Evolutionary conservation across 2,113 vertebrate genomes (phyloP), one percentile per base, ranked within the genome.

Genomic region (Apteryx mantelli): DNA sequence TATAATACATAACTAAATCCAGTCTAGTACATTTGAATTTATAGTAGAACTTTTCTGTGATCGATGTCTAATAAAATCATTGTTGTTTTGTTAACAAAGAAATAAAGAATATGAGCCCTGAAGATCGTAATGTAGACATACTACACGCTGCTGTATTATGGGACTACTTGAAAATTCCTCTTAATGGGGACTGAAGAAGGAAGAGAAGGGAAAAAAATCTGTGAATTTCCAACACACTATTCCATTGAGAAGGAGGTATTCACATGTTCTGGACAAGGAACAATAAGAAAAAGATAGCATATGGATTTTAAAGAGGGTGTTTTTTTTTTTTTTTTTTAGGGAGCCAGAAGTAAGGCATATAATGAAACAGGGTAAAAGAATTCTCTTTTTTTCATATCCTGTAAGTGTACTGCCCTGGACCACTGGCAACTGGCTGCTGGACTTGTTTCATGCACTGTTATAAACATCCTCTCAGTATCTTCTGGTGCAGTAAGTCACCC

Each of bases 401-500:
- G 9, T 61, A 65, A 56, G 42, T 38, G 56, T 63, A 48, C 22
- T 79, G 53, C 63, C 70, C n/a, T 74, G 50, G 68, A 66, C n/a
- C 55, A 78, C 80, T 90, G 92, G 78, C 71, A 88, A 68, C 2
- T 86, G 75, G 83, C 82, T 91, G 50, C 50, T 1, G 26, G 63
- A 24, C 71, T 87, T 56, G 63, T 82, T 94, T 94, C 19, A 73
- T 36, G 44, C 66, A 50, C 75, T 69, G 58, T 70, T 88, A 91
- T 6, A 86, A 96, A 94, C 82, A 95, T 80, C 75, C 86, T 92
- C 85, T 69, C 75, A 64, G 21, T 42, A 71, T 68, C 75, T 63
- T 78, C 78, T 83, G 64, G 26, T 75, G 50, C 87, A 91, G 15
- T 93, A 89, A 96, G 94, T 92, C 75, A 76, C 86, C 55, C 7